These are phyloP conservation scores for Limnephilus marmoratus DNA, from an alignment of 2,888 invertebrate species.

Conservation along the genomic window DNA sequence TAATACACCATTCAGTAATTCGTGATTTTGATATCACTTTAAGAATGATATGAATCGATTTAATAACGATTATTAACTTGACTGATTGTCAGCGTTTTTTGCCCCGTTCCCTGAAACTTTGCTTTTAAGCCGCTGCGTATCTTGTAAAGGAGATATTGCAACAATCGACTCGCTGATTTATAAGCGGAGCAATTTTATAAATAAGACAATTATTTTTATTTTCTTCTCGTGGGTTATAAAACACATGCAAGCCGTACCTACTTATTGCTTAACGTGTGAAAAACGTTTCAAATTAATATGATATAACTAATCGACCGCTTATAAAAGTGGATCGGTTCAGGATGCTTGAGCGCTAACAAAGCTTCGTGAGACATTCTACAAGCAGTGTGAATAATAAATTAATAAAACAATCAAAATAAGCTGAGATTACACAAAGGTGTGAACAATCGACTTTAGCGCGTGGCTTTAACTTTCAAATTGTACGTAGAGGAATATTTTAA, in stretches of 20 bases:
- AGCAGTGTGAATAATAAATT: neutral
- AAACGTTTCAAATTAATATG: neutral
- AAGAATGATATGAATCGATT: slow-evolving; percentile 33
- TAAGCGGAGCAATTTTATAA: neutral
- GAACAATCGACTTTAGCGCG: neutral
- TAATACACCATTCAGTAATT: slow-evolving; percentile 27
- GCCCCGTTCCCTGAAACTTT: neutral
- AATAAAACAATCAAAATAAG: neutral
- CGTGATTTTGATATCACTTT: slow-evolving; percentile 40
- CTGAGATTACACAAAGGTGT: neutral
- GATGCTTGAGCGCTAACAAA: neutral
- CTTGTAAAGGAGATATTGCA: neutral
- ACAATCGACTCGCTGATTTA: slow-evolving; percentile 4
- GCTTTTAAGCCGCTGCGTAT: neutral
- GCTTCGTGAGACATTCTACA: neutral
- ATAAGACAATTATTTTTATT: slow-evolving; percentile 9
- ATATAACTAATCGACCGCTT: neutral
- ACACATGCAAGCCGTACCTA: neutral
- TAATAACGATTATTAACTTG: slow-evolving; percentile 24
- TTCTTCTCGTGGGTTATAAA: neutral
- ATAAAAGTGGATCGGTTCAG: neutral
- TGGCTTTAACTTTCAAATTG: neutral
- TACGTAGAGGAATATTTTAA: neutral
- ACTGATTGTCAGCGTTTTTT: slow-evolving; percentile 21
- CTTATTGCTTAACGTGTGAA: neutral